Base-by-base conservation (phyloP, 2,797 vertebrate species). In the Pseudochirops cupreus region DNA sequence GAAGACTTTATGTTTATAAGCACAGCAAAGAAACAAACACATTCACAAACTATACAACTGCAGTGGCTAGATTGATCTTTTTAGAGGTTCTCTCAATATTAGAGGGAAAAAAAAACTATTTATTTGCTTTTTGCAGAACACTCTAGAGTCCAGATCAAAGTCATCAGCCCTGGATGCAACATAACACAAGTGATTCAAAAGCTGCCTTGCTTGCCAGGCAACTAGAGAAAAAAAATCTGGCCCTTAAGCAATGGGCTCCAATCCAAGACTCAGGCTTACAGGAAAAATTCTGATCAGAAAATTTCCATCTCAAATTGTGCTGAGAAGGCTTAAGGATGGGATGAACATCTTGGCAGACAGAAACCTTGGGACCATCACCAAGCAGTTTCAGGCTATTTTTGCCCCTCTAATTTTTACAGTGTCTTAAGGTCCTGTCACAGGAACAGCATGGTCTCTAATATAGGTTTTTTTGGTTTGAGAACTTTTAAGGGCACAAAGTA, bases 211-310 rank as follows among this genome's bases (percentile, higher is more conserved):
- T 93, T 54, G 92, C 97, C 74, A 92, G 96, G 33, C 91, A 96
- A 96, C 90, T 93, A 82, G 96, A 94, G 93, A 46, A 1, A 59
- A 89, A 94, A 92, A 91, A 24, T n/a, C 59, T 94, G 92, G 95
- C 90, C 96, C 94, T 93, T 0, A 4, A 52, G 57, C 1, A 91
- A 92, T 0, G 0, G 92, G 74, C 92, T 96, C 54, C n/a, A 92
- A 91, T 59, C 59, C 96, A 96, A 96, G 50, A 54, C 91, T 94
- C 1, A 94, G 92, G 95, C 92, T 92, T 95, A 59, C 10, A 95
- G 97, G 97, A 96, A 97, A 97, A 94, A 97, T 59, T 90, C 29
- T 95, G 82, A 96, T 95, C 4, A 0, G 96, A 96, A 90, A 96
- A 90, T 93, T 93, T 95, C 94, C 94, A 95, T 96, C 91, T 97